A percentile compares a stretch with the other conserved stretches of the same genome.
phyloP scores from a whole-genome alignment of 2,113 vertebrate species.

The Crotalus viridis region DNA sequence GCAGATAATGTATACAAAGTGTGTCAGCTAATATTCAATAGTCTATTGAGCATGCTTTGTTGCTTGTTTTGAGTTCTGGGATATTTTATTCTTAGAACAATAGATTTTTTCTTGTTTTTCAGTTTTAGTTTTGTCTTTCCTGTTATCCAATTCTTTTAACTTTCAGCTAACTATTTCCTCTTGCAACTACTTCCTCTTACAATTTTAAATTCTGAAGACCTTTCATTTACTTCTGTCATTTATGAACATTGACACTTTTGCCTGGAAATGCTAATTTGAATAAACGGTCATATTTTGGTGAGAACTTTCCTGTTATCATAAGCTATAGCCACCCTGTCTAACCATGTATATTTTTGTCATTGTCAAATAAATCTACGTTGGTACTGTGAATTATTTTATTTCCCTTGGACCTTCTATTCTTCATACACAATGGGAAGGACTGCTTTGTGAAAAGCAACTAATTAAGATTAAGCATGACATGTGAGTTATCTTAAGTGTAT shows the following conservation, averaged over 20 bases:
- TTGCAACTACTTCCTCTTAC: too few species aligned
- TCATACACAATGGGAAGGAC: background rate
- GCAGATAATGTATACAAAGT: too few species aligned
- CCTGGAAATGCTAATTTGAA: constrained; percentile 10
- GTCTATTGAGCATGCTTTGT: too few species aligned
- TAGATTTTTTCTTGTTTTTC: too few species aligned
- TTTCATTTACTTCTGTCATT: background rate
- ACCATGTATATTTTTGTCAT: constrained; percentile 7
- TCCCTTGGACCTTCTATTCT: constrained; percentile 4
- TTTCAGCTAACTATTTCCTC: too few species aligned
- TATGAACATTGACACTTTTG: constrained; percentile 9
- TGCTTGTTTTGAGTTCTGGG: too few species aligned
- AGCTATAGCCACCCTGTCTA: background rate
- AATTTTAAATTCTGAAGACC: too few species aligned
- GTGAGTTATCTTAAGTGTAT: background rate
- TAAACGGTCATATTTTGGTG: background rate
- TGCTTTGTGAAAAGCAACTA: background rate
- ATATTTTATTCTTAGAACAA: too few species aligned
- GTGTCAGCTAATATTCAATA: too few species aligned
- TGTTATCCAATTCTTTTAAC: too few species aligned
- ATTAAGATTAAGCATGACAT: background rate
- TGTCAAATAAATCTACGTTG: background rate
- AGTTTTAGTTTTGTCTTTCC: too few species aligned
- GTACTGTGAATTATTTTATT: constrained; percentile 1
- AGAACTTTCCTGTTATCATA: background rate